Evolutionary conservation across 2,113 vertebrate species (phyloP), one percentile per base, ranked within the genome.

Genomic region (Amphiprion percula): DNA sequence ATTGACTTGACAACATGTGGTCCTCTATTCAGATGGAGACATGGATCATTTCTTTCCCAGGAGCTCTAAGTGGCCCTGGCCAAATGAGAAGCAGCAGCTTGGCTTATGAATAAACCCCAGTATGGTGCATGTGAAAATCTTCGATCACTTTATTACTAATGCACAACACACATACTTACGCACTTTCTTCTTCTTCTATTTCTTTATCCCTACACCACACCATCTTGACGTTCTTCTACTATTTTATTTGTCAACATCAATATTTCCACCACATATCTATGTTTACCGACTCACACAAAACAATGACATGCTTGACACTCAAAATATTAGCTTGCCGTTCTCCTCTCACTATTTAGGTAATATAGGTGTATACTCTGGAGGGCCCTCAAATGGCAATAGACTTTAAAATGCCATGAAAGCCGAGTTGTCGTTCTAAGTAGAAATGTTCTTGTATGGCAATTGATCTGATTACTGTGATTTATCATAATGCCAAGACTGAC

Each of bases 81-180:
- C 86, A 86, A 90, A 85, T 91, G 89, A 87, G 82, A 87, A 81
- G 86, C 90, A 89, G 91, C 90, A 91, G 92, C 87, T 90, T 91
- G 91, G 81, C 59, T 79, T 91, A 85, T 90, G 90, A 94, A 89
- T 89, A 91, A 89, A 87, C 80, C 88, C 58, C 85, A 80, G 87
- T 65, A 67, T 86, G 87, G 74, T 77, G 61, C 81, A 76, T 74
- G 84, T 55, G 79, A 86, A 74, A 79, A 59, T 67, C 65, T 90
- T 80, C 50, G 59, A 81, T 91, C 65, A 65, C 47, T 56, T 58
- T 65, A 74, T 83, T 74, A 68, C 56, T 50, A 56, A 53, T 64
- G 68, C n/a, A 66, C 54, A 68, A 53, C 67, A 70, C n/a, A 68
- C 39, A 28, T 16, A 24, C 11, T 14, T 10, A 24, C 41, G 24